These are phyloP conservation scores for Aplocera efformata DNA, from an alignment of 2,888 invertebrate genomes.

Conservation along the genomic window DNA sequence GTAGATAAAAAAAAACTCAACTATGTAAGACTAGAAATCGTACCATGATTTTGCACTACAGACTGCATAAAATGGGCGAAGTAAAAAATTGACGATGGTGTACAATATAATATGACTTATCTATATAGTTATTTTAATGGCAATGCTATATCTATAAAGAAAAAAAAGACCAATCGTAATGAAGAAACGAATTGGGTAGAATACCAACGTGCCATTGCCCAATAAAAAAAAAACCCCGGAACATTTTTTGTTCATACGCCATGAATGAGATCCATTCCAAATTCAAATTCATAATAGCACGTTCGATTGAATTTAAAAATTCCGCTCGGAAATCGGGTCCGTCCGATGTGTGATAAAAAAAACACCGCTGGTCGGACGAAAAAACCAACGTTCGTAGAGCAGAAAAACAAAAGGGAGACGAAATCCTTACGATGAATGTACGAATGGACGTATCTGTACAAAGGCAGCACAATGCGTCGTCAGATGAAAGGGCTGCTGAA, in stretches of 20 bases:
- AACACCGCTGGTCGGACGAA: no score
- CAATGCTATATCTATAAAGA: no score
- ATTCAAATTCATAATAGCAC: slow-evolving; percentile 14
- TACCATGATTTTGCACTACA: no score
- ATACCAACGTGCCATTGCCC: background rate
- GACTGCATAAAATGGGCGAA: no score
- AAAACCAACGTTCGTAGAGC: slow-evolving; percentile 42
- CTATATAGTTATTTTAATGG: no score
- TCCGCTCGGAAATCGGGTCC: slow-evolving; percentile 38
- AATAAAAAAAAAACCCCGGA: slow-evolving; percentile 22
- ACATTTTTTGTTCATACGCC: no score
- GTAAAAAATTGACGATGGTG: no score
- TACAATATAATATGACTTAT: no score
- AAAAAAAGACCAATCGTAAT: no score
- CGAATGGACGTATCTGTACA: slow-evolving; percentile 44
- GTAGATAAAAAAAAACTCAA: no score
- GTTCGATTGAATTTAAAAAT: slow-evolving; percentile 43
- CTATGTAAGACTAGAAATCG: no score
- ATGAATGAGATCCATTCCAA: no score
- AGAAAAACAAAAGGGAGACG: slow-evolving; percentile 51
- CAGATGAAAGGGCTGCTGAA: slow-evolving; percentile 45
- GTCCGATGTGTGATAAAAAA: slow-evolving; percentile 38
- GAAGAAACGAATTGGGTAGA: background rate
- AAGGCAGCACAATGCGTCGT: slow-evolving; percentile 45
- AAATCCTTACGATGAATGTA: slow-evolving; percentile 40